Percentiles rank a stretch among this genome's conserved stretches.
These are phyloP conservation scores for Choristoneura rosaceana DNA, from an alignment of 2,888 invertebrate species.

Conservation along the genomic window DNA sequence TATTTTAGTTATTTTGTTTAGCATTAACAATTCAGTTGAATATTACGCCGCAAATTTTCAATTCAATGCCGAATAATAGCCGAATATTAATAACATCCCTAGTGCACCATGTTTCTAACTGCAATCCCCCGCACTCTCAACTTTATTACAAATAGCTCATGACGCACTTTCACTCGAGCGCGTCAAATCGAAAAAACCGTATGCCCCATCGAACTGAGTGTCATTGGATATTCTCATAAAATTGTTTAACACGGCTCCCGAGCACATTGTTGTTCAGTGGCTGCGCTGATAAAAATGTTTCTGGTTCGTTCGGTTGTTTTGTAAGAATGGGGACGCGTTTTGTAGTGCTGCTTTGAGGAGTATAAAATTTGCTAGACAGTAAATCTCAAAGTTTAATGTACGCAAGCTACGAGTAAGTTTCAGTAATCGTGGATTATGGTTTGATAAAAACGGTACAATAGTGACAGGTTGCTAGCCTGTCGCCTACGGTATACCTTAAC, in stretches of 20 bases:
- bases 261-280: slow-evolving; percentile 31
- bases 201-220: slow-evolving; percentile 32
- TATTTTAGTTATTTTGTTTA: too few relatives aligned
- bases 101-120: slow-evolving; percentile 27
- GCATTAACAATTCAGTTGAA: too few relatives aligned
- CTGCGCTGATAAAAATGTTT: slow-evolving; percentile 27
- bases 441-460: too few relatives aligned
- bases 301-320: slow-evolving; percentile 21
- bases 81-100: not conserved
- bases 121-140: slow-evolving; percentile 6
- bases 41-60: not conserved
- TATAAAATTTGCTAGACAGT: too few relatives aligned
- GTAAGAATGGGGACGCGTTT: not conserved
- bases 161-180: slow-evolving; percentile 8
- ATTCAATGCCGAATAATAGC: not conserved
- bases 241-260: slow-evolving; percentile 26
- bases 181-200: slow-evolving; percentile 16
- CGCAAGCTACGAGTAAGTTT: too few relatives aligned
- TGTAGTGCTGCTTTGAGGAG: not conserved
- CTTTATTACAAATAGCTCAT: slow-evolving; percentile 5
- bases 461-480: too few relatives aligned
- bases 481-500: too few relatives aligned
- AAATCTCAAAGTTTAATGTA: too few relatives aligned
- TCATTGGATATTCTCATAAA: slow-evolving; percentile 33
- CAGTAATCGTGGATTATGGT: too few relatives aligned